These are phyloP conservation scores for Lucilia cuprina DNA, from an alignment of 1,140 invertebrate species.

Conservation along the genomic window DNA sequence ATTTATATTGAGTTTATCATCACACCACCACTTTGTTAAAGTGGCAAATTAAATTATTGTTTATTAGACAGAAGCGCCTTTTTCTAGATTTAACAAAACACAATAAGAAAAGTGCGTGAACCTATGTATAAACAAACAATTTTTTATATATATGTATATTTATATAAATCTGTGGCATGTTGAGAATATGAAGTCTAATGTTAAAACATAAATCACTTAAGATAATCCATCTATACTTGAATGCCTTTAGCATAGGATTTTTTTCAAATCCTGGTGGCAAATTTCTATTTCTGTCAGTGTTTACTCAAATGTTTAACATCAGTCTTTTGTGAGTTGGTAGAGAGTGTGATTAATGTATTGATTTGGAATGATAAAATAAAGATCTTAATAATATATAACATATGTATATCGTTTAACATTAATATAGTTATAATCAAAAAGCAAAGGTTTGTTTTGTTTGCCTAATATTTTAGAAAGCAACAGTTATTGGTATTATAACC, in stretches of 20 bases:
- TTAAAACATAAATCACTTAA: conserved; percentile 31
- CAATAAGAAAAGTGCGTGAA: background rate
- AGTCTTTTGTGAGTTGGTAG: background rate
- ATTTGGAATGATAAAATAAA: conserved; percentile 10
- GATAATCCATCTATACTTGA: background rate
- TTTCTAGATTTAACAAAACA: background rate
- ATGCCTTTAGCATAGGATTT: background rate
- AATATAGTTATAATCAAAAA: no score
- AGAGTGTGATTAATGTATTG: conserved; percentile 27
- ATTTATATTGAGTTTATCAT: background rate
- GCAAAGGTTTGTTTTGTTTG: no score
- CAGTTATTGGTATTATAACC: background rate
- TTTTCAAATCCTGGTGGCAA: background rate
- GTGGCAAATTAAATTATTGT: conserved; percentile 14
- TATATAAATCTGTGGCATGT: background rate
- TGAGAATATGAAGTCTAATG: conserved; percentile 25
- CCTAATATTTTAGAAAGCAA: background rate
- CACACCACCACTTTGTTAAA: background rate
- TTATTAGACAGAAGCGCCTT: background rate
- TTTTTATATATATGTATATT: no score
- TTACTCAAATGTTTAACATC: conserved; percentile 20
- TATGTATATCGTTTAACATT: background rate
- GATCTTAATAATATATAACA: conserved; percentile 20
- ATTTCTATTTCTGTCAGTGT: background rate
- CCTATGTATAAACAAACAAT: no score